Evolutionary conservation across 2,888 invertebrate genomes (phyloP), one percentile per base, ranked within the genome.

Genomic region (Syritta pipiens): DNA sequence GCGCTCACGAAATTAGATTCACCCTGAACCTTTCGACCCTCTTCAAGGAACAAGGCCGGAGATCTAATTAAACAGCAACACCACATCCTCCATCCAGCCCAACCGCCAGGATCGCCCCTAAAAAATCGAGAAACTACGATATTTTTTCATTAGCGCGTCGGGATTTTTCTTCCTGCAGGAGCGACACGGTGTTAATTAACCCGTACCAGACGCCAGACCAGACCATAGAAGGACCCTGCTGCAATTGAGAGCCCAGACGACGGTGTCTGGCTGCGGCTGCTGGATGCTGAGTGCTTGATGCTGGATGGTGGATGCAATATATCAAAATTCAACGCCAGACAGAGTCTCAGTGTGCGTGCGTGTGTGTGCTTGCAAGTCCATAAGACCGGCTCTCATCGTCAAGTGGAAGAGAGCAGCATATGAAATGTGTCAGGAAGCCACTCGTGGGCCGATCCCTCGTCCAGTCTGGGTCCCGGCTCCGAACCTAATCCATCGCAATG

Each of bases 291-390:
- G n/a, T n/a, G n/a, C n/a, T n/a, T n/a, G n/a, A n/a, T n/a, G n/a
- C 37, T 17, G 37, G 7, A 3, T 6, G 0, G 3, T 12, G 42
- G 35, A 9, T 59, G 51, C 35, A 40, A 59, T 71, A 46, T 69
- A 69, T 62, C 75, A 76, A 76, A 68, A 68, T 76, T 69, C 75
- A 76, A 32, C 42, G 22, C 57, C 57, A 69, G 59, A 63, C 63
- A 57, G 37, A 51, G 53, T 46, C 9, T n/a, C 53, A 40, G 28
- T 67, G 53, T 53, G n/a, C n/a, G n/a, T n/a, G n/a, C n/a, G n/a
- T n/a, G n/a, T n/a, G n/a, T n/a, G n/a, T n/a, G n/a, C n/a, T n/a
- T n/a, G n/a, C n/a, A 68, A 75, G 67, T 49, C 42, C 75, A 68
- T 62, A 68, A 49, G 48, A 44, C 46, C 62, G 37, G 17, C 75